A percentile compares a stretch with the other conserved stretches of the same genome.
phyloP scores from a whole-genome alignment of 2,113 vertebrate species.

The Tamias sibiricus region DNA sequence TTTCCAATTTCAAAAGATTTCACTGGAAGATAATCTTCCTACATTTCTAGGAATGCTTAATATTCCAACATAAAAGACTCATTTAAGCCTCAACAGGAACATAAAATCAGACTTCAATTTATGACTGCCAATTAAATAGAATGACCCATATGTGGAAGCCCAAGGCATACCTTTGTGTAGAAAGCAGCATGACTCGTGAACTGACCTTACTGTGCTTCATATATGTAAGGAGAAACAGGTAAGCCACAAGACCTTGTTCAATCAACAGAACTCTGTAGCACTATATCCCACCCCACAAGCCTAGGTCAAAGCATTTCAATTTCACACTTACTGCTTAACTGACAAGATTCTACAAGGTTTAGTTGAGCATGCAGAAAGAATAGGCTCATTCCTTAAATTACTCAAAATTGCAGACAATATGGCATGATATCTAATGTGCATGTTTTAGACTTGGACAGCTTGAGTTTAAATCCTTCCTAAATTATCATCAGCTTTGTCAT shows the following conservation, averaged over 20 bases:
- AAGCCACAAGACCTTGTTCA: too few species aligned
- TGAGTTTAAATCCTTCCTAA: not conserved
- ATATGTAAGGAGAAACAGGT: not conserved
- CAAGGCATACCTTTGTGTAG: not conserved
- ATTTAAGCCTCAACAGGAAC: not conserved
- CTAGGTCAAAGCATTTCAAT: not conserved
- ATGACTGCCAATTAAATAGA: not conserved
- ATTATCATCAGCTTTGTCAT: not conserved
- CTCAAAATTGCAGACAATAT: not conserved
- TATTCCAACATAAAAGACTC: conserved; percentile 41
- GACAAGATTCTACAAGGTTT: not conserved
- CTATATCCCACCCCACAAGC: not conserved
- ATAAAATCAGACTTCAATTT: conserved; percentile 51
- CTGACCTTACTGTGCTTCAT: not conserved
- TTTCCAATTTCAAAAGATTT: not conserved
- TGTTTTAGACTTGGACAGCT: not conserved
- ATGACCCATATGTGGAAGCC: not conserved
- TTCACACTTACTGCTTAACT: too few species aligned
- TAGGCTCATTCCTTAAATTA: not conserved
- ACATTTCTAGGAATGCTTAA: not conserved
- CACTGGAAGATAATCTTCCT: not conserved
- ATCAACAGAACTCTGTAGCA: rapidly evolving
- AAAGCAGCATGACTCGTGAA: not conserved
- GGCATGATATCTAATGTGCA: not conserved
- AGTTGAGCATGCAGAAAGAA: not conserved